Base-by-base conservation (phyloP, 2,797 vertebrate genomes). In the Morus bassanus region DNA sequence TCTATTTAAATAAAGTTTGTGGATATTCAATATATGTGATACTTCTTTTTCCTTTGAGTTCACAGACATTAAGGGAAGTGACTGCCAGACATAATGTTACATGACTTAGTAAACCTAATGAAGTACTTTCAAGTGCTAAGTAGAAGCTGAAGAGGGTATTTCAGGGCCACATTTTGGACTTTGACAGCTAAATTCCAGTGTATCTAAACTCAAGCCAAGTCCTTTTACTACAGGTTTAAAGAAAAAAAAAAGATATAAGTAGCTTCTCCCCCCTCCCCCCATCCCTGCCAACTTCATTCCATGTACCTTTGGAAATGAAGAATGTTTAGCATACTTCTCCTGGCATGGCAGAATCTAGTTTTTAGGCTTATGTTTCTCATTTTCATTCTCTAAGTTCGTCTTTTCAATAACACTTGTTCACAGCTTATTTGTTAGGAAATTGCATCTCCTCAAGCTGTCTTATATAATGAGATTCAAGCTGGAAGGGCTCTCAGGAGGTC, bases 191-290 rank as follows among this genome's bases (percentile, higher is more conserved):
- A 81, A 43, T 75, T 64, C 10, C 23, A 31, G 18, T 24, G 41
- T 43, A 57, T 45, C 5, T 7, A 33, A 39, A 23, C 17, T 68
- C 45, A 78, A 76, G 13, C 6, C 16, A 48, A 78, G 10, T 59
- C 10, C 3, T 70, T 81, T 67, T 24, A 35, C 19, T 54, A 15
- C 8, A 77, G 13, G 1, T 2, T 54, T 69, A 48, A 33, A 10
- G 39, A 50, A 30, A 10, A 12, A 43, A 54, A 6, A 13, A 11
- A 43, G 4, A 30, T 39, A 15, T 10, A 41, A 45, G 7, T 23
- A 64, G 1, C 4, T 85, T 76, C 7, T 60, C 10, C 10, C 2
- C 10, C 3, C 8, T 8, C 2, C 9, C 7, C 5, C 7, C 16
- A 21, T 19, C 9, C 6, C 28, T 4, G 1, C 13, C 27, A 86